Conservation (phyloP, 2,113 vertebrate genomes). For the Pimephales promelas region DNA sequence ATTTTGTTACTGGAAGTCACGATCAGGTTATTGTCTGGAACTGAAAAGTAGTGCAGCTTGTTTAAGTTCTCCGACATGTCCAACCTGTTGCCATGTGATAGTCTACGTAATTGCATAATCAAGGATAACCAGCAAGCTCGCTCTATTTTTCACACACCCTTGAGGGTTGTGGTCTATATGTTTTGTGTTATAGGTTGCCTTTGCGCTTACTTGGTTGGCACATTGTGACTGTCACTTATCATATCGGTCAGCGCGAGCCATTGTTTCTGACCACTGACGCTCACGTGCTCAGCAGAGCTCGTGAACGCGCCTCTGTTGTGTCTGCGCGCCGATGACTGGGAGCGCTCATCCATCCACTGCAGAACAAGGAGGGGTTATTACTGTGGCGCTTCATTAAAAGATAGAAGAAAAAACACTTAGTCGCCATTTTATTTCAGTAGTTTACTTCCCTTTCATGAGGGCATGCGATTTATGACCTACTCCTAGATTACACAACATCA, state of each 20-base stretch:
- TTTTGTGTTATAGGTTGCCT: constrained; percentile 65
- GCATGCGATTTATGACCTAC: neutral
- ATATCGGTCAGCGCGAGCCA: constrained; percentile 67
- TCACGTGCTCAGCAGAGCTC: constrained; percentile 65
- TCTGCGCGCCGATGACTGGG: constrained; percentile 28
- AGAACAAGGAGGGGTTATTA: constrained; percentile 27
- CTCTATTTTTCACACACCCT: constrained; percentile 13
- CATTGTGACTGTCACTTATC: constrained; percentile 76
- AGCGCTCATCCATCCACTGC: constrained; percentile 53
- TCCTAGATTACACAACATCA: neutral
- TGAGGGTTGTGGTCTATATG: neutral
- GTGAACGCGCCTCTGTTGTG: constrained; percentile 49
- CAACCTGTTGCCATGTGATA: constrained; percentile 39
- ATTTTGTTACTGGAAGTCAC: neutral
- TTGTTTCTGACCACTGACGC: constrained; percentile 72
- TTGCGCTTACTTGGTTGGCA: constrained; percentile 66
- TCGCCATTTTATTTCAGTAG: constrained; percentile 30
- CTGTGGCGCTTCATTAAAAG: constrained; percentile 20
- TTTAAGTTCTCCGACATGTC: constrained; percentile 19
- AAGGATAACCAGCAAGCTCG: constrained; percentile 17
- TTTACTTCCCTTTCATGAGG: neutral
- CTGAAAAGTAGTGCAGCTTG: constrained; percentile 15
- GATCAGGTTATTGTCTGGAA: constrained; percentile 7
- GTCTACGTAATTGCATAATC: constrained; percentile 22
- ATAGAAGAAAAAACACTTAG: neutral